phyloP scores from a whole-genome alignment of 2,888 invertebrate species.

The Balanococcus diminutus region DNA sequence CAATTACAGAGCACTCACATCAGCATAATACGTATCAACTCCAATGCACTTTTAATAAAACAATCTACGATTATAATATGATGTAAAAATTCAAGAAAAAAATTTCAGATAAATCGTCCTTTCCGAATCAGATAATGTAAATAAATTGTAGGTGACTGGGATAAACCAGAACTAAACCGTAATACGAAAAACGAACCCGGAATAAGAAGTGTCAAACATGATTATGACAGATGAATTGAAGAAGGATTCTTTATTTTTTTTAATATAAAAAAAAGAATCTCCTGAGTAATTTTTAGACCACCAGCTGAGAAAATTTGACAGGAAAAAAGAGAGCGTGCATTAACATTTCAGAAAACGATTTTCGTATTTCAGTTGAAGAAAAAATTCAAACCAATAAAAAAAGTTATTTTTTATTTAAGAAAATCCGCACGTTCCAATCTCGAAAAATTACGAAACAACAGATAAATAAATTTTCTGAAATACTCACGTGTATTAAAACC shows the following conservation, averaged over 20 bases:
- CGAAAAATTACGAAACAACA: background rate
- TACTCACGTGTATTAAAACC: slow-evolving; percentile 27
- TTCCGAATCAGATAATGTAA: too few species aligned
- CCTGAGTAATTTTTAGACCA: background rate
- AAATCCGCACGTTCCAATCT: background rate
- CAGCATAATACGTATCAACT: too few species aligned
- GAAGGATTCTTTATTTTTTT: background rate
- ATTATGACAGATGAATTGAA: background rate
- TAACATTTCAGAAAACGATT: background rate
- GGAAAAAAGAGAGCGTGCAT: background rate
- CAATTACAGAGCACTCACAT: too few species aligned
- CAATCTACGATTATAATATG: too few species aligned
- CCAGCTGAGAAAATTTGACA: background rate
- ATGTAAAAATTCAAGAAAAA: too few species aligned
- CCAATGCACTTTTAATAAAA: too few species aligned
- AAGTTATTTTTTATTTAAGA: background rate
- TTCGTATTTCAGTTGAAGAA: background rate
- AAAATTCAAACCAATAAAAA: background rate
- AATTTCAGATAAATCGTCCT: too few species aligned
- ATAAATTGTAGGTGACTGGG: too few species aligned
- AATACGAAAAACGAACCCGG: background rate
- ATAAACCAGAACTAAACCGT: background rate
- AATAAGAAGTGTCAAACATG: background rate
- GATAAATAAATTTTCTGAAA: background rate
- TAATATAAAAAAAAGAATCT: background rate